Conservation (phyloP, 1,140 invertebrate species). For the Mactra quadrangularis region DNA sequence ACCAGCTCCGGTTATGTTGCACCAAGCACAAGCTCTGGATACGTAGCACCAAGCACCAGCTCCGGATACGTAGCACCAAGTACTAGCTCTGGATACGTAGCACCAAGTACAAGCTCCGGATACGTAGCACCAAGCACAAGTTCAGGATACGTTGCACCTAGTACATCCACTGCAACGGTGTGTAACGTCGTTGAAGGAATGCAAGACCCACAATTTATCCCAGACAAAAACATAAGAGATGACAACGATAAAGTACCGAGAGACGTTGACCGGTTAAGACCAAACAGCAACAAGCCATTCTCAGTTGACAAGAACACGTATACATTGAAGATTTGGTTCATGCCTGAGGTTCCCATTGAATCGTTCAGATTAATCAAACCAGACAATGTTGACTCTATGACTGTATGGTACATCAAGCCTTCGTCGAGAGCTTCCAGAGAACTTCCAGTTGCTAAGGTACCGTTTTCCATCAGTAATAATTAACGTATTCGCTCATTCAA, state of each 20-base stretch:
- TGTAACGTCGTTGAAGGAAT: slow-evolving; percentile 30
- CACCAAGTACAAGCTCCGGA: background rate
- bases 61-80: background rate
- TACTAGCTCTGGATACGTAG: too few relatives aligned
- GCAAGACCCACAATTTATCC: slow-evolving; percentile 31
- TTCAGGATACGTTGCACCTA: background rate
- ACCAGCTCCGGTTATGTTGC: too few relatives aligned
- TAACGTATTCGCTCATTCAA: too few relatives aligned
- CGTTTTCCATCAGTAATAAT: too few relatives aligned
- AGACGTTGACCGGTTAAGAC: slow-evolving; percentile 10
- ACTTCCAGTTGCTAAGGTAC: too few relatives aligned
- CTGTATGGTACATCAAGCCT: slow-evolving; percentile 7
- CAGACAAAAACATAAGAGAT: slow-evolving; percentile 20
- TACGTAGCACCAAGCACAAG: background rate
- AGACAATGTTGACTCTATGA: slow-evolving; percentile 13
- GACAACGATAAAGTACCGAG: background rate
- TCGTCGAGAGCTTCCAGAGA: too few relatives aligned
- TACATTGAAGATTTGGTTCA: slow-evolving; percentile 4
- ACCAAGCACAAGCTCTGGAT: too few relatives aligned
- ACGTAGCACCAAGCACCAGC: background rate
- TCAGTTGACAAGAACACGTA: background rate
- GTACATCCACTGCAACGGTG: background rate
- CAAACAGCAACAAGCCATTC: slow-evolving; percentile 4
- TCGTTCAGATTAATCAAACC: background rate
- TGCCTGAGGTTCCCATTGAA: slow-evolving; percentile 1